phyloP scores from a whole-genome alignment of 2,113 vertebrate species.

The Dromaius novaehollandiae region DNA sequence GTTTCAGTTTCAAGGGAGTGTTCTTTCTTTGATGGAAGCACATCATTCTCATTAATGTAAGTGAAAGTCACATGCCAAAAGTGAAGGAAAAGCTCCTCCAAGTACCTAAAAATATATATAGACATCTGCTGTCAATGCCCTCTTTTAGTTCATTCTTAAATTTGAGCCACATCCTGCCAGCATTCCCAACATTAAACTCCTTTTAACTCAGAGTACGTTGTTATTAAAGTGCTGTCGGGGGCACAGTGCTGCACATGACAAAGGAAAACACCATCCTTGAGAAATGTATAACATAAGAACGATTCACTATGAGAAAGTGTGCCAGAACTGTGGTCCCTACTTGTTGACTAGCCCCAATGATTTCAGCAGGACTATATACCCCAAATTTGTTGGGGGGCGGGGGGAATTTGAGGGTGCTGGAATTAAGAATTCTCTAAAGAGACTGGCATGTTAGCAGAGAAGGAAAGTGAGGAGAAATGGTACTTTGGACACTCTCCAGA shows the following conservation, averaged over 20 bases:
- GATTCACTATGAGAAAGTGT: accelerated
- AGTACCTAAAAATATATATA: neutral
- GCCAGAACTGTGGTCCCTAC: neutral
- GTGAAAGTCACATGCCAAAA: neutral
- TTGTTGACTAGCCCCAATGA: neutral
- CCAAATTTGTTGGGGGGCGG: neutral
- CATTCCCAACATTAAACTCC: neutral
- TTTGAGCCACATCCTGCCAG: neutral
- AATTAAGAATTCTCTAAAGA: neutral
- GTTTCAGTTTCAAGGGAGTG: neutral
- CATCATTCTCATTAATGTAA: neutral
- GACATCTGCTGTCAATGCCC: neutral
- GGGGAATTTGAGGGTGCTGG: neutral
- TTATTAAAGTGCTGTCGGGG: neutral
- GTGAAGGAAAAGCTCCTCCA: neutral
- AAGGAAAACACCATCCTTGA: neutral
- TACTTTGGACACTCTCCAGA: neutral
- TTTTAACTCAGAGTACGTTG: neutral
- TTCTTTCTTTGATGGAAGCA: neutral
- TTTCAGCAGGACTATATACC: neutral
- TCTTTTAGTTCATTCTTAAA: neutral
- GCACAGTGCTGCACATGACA: neutral
- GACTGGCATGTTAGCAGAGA: neutral
- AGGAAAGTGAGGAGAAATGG: neutral
- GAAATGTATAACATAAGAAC: neutral